Base-by-base conservation (phyloP, 2,797 vertebrate genomes). In the Malurus splendens region DNA sequence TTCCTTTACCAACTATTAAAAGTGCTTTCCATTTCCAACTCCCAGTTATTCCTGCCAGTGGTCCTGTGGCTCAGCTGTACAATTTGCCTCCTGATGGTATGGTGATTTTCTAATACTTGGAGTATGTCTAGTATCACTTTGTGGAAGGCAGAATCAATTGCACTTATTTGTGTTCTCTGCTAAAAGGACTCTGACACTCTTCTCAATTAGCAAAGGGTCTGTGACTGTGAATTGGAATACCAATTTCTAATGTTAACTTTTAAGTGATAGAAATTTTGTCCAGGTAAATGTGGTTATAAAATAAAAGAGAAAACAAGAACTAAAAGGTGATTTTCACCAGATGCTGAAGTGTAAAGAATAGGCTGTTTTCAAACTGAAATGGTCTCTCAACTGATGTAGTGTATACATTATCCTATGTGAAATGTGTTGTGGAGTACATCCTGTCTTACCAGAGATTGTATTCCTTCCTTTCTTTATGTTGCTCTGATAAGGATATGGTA, bases 1-100 rank as follows among this genome's bases (percentile, higher is more conserved):
- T 99, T 94, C 99, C 99, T 67, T 96, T 99, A 82, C 98, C 98
- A 90, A 99, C 98, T 33, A 99, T 99, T 96, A 99, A 99, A 96
- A 99, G 99, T 55, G 97, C 98, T 92, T 99, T 98, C 95, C 97
- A 97, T 76, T 98, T 98, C 95, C 97, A 98, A 89, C 96, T 99
- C 67, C 98, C 98, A 39, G 92, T 98, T 66, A 96, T 99, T 47
- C 98, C 98, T 78, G 95, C 97, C 67, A 97, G 93, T 73, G 99
- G 99, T 60, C 98, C 98, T n/a, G 99, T 99, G 90, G 98, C 98
- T 68, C 98, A 98, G 83, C 95, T 99, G 32, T 99, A 98, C 96
- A 99, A 87, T 93, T 98, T 99, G 64, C 98, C 98, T 42, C 97
- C 98, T 70, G 99, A 98, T 94, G 98, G 99, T 99, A 98, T 95